phyloP scores from a whole-genome alignment of 2,888 invertebrate genomes.

The Apoderus coryli region DNA sequence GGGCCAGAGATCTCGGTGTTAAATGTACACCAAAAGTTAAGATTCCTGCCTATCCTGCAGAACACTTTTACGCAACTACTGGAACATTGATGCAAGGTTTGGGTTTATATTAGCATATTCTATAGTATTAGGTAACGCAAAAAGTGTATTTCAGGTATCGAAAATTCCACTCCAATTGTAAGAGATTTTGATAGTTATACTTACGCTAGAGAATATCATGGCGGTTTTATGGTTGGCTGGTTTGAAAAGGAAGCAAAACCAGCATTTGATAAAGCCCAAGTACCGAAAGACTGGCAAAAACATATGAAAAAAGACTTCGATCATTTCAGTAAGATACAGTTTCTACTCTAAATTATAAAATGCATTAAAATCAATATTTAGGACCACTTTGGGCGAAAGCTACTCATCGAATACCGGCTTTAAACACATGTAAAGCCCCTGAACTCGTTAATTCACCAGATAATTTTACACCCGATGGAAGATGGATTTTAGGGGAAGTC shows the following conservation, averaged over 20 bases:
- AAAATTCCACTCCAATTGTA: conserved; percentile 36
- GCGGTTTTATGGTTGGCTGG: conserved; percentile 46
- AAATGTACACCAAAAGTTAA: conserved; percentile 41
- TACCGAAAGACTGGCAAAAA: conserved; percentile 37
- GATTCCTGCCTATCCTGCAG: conserved; percentile 55
- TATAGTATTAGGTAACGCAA: conserved; percentile 10
- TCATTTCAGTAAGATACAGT: conserved; percentile 40
- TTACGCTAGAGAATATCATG: conserved; percentile 45
- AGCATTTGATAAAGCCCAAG: conserved; percentile 37
- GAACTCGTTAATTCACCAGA: conserved; percentile 49
- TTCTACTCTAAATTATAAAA: too few relatives aligned
- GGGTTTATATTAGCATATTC: neutral
- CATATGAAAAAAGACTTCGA: conserved; percentile 41
- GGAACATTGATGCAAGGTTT: conserved; percentile 24
- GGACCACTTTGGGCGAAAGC: conserved; percentile 39
- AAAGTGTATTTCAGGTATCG: conserved; percentile 18
- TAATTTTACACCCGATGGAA: conserved; percentile 56
- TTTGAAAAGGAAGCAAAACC: conserved; percentile 52
- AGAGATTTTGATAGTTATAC: conserved; percentile 51
- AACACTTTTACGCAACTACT: conserved; percentile 51
- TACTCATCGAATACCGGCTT: conserved; percentile 39
- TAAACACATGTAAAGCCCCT: conserved; percentile 37
- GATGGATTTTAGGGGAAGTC: conserved; percentile 52
- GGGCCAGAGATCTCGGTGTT: conserved; percentile 45
- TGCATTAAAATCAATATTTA: conserved; percentile 17